Conservation (phyloP, 1,140 invertebrate species). For the Ylistrum balloti region DNA sequence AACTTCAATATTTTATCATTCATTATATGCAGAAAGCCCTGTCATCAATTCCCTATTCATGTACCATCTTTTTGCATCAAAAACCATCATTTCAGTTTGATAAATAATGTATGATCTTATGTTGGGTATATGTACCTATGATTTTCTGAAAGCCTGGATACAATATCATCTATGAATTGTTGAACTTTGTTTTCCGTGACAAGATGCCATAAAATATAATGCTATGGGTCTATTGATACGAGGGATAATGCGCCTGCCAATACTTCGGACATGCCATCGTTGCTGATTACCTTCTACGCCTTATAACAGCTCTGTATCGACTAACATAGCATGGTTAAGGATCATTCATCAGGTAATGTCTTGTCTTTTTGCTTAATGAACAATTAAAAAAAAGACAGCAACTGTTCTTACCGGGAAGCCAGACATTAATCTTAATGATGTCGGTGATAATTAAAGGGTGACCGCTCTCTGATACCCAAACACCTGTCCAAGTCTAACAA, state of each 20-base stretch:
- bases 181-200: background rate
- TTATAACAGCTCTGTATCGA: background rate
- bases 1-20: background rate
- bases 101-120: background rate
- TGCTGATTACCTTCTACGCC: background rate
- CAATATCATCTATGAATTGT: too few relatives aligned
- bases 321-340: background rate
- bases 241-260: background rate
- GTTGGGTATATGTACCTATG: background rate
- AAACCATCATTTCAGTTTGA: background rate
- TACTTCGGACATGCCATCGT: background rate
- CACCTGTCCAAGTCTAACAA: background rate
- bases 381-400: slow-evolving; percentile 2
- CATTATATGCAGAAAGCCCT: background rate
- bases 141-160: background rate
- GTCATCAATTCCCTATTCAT: background rate
- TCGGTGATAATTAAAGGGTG: slow-evolving; percentile 16
- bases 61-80: background rate
- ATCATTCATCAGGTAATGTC: slow-evolving; percentile 5
- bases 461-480: background rate
- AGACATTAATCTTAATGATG: background rate
- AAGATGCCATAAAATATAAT: background rate
- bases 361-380: slow-evolving; percentile 36
- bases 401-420: slow-evolving; percentile 9
- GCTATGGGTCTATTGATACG: background rate